Base-by-base conservation (phyloP, 2,888 invertebrate genomes). In the Agrotis clavis region DNA sequence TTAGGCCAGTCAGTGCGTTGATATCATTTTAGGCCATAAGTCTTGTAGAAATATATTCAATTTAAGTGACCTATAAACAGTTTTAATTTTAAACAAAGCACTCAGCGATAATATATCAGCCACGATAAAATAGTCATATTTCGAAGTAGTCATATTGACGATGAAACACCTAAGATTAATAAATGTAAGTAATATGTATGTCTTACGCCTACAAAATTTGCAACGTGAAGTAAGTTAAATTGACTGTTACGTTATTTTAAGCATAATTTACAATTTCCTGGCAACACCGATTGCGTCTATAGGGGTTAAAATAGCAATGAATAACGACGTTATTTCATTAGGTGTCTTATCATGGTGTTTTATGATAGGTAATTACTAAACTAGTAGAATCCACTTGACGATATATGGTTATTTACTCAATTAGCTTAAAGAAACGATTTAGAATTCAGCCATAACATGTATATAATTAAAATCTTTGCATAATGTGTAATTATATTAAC, bases 211-310 rank as follows among this genome's bases (percentile, higher is more conserved):
- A 19, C n/a, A 18, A 74, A 67, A 53, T 25, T 16, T 4, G 0
- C 19, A 18, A 7, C 41, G 11, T 16, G n/a, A 67, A 48, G 65
- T 35, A 64, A 45, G 4, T 56, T 51, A 35, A 67, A 50, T 56
- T 47, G 50, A 61, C 13, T 14, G 50, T 51, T 35, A 51, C 25
- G 19, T 19, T 77, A 82, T 76, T 74, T 83, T 70, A 56, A n/a
- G 54, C 45, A 56, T 75, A 79, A 79, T 53, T 71, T 79, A 76
- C 61, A n/a, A 71, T 79, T 59, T 54, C 69, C 67, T 81, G 64
- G 41, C 70, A 63, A 77, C 62, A 59, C 18, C 11, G n/a, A 64
- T 45, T 56, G 41, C 41, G 5, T n/a, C 16, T 53, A 60, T 25
- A 61, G 5, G 14, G 14, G 7, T 30, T 4, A 41, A 66, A 30